Conservation (phyloP, 2,113 vertebrate genomes). For the Prunella himalayana region DNA sequence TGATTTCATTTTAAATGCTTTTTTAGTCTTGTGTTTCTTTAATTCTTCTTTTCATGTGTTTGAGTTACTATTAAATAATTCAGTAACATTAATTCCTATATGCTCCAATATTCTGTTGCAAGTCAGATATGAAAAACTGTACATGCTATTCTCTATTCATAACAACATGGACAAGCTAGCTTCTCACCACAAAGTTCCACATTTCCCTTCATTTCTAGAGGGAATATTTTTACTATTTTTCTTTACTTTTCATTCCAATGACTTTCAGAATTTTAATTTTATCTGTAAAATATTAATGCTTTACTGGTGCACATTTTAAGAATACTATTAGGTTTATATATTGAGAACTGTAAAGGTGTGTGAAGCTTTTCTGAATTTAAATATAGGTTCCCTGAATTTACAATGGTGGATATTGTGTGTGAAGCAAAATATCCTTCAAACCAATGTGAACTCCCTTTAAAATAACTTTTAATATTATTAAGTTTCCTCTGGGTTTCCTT, state of each 20-base stretch:
- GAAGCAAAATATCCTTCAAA: slow-evolving; percentile 65
- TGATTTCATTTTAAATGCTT: slow-evolving; percentile 71
- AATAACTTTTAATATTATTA: slow-evolving; percentile 78
- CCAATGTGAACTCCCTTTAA: slow-evolving; percentile 73
- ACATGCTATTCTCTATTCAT: slow-evolving; percentile 65
- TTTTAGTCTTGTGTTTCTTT: slow-evolving; percentile 63
- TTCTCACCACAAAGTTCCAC: slow-evolving; percentile 58
- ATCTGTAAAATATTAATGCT: slow-evolving; percentile 59
- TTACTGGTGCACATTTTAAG: slow-evolving; percentile 18
- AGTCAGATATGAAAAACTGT: slow-evolving; percentile 43
- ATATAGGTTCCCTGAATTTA: slow-evolving; percentile 60
- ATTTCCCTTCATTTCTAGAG: slow-evolving; percentile 57
- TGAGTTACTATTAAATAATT: slow-evolving; percentile 58
- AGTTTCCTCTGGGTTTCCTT: slow-evolving; percentile 74
- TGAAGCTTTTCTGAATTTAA: slow-evolving; percentile 54
- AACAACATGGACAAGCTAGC: slow-evolving; percentile 32
- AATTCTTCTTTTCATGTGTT: slow-evolving; percentile 48
- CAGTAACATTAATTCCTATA: slow-evolving; percentile 63
- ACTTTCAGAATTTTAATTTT: slow-evolving; percentile 66
- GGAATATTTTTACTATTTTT: slow-evolving; percentile 50
- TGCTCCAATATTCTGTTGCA: slow-evolving; percentile 27
- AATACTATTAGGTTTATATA: slow-evolving; percentile 49
- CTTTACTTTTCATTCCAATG: slow-evolving; percentile 51
- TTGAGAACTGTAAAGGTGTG: slow-evolving; percentile 54
- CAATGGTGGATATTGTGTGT: slow-evolving; percentile 71